phyloP scores from a whole-genome alignment of 2,888 invertebrate species.

The Aproaerema taeniolella region DNA sequence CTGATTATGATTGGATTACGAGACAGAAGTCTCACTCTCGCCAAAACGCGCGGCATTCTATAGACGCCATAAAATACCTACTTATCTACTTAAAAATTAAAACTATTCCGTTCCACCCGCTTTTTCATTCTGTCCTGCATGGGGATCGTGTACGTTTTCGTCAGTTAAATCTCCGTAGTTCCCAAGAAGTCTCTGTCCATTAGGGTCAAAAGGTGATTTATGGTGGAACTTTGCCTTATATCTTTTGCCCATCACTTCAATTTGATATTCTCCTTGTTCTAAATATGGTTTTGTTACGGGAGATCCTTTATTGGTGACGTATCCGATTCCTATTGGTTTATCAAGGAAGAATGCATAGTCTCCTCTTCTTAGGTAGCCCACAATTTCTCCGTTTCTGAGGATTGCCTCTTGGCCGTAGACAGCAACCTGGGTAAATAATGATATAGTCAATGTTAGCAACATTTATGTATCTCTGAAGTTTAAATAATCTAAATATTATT shows the following conservation, averaged over 20 bases:
- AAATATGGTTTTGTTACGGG: slow-evolving; percentile 81
- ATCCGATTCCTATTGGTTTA: slow-evolving; percentile 78
- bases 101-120: slow-evolving; percentile 69
- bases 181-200: slow-evolving; percentile 84
- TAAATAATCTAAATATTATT: too few species aligned
- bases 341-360: slow-evolving; percentile 82
- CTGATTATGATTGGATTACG: too few species aligned
- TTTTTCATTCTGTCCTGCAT: slow-evolving; percentile 65
- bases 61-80: too few species aligned
- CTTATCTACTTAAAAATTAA: too few species aligned
- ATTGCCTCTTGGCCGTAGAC: slow-evolving; percentile 92
- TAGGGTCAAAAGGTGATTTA: slow-evolving; percentile 90
- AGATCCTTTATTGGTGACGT: slow-evolving; percentile 77
- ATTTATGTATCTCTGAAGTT: too few species aligned
- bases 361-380: slow-evolving; percentile 88
- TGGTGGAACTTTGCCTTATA: slow-evolving; percentile 83
- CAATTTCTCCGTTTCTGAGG: slow-evolving; percentile 84
- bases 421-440: slow-evolving; percentile 74
- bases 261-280: slow-evolving; percentile 83
- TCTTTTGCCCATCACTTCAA: slow-evolving; percentile 87
- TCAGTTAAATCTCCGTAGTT: slow-evolving; percentile 73
- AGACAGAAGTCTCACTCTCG: too few species aligned
- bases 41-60: too few species aligned
- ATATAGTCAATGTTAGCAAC: too few species aligned
- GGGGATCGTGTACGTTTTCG: slow-evolving; percentile 62